phyloP scores from a whole-genome alignment of 2,113 vertebrate species.

The Calidris pygmaea region DNA sequence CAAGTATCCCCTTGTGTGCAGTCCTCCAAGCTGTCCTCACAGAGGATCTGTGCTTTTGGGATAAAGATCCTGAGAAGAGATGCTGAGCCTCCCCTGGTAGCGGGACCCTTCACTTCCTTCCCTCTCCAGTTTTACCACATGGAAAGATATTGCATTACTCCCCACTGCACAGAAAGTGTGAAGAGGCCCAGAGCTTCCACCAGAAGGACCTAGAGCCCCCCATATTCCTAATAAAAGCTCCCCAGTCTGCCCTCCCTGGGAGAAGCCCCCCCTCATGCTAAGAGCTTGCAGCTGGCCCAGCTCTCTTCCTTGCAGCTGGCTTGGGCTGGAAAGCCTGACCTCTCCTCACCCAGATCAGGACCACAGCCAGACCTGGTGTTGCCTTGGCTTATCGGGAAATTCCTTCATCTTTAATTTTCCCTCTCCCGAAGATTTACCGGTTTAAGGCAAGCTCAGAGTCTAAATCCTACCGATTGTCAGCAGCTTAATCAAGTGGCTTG shows the following conservation, averaged over 20 bases:
- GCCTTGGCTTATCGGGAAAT: conserved; percentile 46
- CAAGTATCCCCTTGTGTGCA: not conserved
- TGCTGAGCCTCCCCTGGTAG: not conserved
- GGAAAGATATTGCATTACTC: not conserved
- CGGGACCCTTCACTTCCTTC: not conserved
- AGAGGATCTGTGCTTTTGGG: not conserved
- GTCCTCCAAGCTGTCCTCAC: not conserved
- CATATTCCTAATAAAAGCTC: not conserved
- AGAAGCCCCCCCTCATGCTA: fast-evolving
- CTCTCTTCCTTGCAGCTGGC: not conserved
- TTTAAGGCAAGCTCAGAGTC: conserved; percentile 51
- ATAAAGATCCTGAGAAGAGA: not conserved
- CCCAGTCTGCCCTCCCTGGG: fast-evolving
- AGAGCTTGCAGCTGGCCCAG: not conserved
- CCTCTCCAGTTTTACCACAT: not conserved
- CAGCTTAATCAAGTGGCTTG: conserved; percentile 43
- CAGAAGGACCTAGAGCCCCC: not conserved
- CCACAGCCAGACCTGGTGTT: not conserved
- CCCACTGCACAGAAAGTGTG: not conserved
- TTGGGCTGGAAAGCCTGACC: not conserved
- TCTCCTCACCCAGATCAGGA: conserved; percentile 17
- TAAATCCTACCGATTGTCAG: not conserved
- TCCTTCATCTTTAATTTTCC: conserved; percentile 61
- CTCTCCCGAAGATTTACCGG: conserved; percentile 21
- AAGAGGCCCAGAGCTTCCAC: not conserved